A percentile compares a stretch with the other conserved stretches of the same genome.
Evolutionary conservation across 1,140 invertebrate species (phyloP).

Genomic region (Dendroctonus ponderosae): DNA sequence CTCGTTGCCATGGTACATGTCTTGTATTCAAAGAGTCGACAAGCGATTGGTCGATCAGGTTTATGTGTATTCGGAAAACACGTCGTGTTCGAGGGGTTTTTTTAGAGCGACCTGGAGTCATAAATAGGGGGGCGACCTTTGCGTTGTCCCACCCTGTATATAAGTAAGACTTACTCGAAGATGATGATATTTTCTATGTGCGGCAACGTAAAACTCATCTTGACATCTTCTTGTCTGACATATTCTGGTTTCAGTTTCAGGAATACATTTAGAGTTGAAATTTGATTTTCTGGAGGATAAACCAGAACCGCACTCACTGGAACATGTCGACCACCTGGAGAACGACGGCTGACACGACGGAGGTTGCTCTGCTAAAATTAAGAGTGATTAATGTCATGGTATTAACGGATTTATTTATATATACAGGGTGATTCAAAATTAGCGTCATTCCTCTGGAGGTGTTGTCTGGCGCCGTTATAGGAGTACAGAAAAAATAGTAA

Average conservation of each 20-base stretch:
- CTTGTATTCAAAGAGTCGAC: too few relatives aligned
- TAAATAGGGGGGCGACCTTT: too few relatives aligned
- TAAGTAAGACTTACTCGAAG: conserved; percentile 45
- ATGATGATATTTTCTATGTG: conserved; percentile 41
- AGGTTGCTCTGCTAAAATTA: conserved; percentile 46
- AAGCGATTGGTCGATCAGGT: too few relatives aligned
- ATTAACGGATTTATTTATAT: too few relatives aligned
- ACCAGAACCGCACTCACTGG: conserved; percentile 62
- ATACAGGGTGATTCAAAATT: too few relatives aligned
- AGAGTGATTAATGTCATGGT: not conserved
- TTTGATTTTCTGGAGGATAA: conserved; percentile 62
- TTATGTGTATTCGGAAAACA: too few relatives aligned
- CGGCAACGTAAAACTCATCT: conserved; percentile 36
- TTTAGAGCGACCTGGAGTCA: too few relatives aligned
- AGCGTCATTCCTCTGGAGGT: not conserved
- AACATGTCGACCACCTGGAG: conserved; percentile 64
- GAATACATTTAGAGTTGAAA: conserved; percentile 58
- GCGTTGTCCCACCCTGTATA: too few relatives aligned
- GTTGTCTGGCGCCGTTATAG: not conserved
- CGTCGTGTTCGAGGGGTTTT: too few relatives aligned
- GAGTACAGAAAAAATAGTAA: too few relatives aligned
- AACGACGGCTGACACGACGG: conserved; percentile 46
- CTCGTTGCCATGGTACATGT: too few relatives aligned
- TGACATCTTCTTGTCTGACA: conserved; percentile 57
- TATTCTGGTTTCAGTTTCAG: conserved; percentile 61